Base-by-base conservation (phyloP, 1,140 invertebrate genomes). In the Papilio glaucus region DNA sequence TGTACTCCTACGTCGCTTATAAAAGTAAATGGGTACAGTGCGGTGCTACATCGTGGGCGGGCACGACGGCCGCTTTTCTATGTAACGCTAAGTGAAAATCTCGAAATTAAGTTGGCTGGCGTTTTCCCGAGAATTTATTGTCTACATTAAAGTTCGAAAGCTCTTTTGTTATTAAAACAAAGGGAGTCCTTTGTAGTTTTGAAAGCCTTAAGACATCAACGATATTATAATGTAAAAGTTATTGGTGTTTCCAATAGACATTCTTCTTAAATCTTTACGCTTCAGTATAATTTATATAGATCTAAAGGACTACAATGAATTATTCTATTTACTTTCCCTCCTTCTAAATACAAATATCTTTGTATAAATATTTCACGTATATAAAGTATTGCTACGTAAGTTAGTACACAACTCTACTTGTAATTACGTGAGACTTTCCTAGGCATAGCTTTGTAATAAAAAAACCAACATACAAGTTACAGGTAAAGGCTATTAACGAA, bases 61-160 rank as follows among this genome's bases (percentile, higher is more conserved):
- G 41, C 12, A 26, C 6, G 13, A 68, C 21, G 24, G 8, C 10
- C 63, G 13, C 41, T 65, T 41, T 38, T 41, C 24, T 13, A 26
- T 41, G 21, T n/a, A 68, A 26, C 39, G 38, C 24, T 68, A 68
- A 39, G 21, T 41, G 24, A 68, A 68, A 45, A 57, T 57, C 18
- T 26, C 39, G 21, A 24, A 45, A 65, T 65, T 42, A 45, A 24
- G 37, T 24, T 41, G 39, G 21, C 42, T 13, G 18, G 49, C 49
- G 9, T 4, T 57, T 57, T 57, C 9, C 21, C 18, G 10, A 13
- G 49, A 53, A 53, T 57, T 57, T 57, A 57, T 57, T 26, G 21
- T 13, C 49, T 26, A 21, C 24, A 26, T 26, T 57, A 57, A 57
- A 57, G 49, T 57, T 57, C 18, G 12, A 57, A 26, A 57, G 8